Evolutionary conservation across 1,140 invertebrate species (phyloP), one percentile per base, ranked within the genome.

Genomic region (Cheumatopsyche charites): DNA sequence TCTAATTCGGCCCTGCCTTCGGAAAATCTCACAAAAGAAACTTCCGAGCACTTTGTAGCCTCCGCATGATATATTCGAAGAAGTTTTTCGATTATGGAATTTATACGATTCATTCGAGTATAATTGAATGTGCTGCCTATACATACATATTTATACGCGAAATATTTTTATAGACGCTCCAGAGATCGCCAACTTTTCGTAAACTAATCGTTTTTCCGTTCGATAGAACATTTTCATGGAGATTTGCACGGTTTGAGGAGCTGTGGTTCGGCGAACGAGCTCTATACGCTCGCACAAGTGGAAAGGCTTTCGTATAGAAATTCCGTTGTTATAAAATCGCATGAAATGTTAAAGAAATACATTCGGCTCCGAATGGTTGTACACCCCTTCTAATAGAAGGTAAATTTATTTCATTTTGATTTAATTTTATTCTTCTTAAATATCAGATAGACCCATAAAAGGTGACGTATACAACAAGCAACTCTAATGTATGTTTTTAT

Each of bases 281-380:
- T 36, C 29, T 36, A 36, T 36, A 36, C 29, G 29, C 23, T 61
- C 15, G 63, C n/a, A 29, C 12, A 42, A 66, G 63, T 47, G 19
- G 43, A 47, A 66, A 43, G 29, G 42, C 41, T 66, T 66, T 66
- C 63, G 23, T 42, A 66, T 42, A 45, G 43, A 66, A 66, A 66
- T 23, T 47, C 63, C 29, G 29, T 36, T 66, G 43, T 66, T 55
- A 68, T 68, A 68, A 68, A 68, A 55, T 68, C 66, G 45, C 66
- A 55, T 68, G 66, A 68, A 68, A 68, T 55, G 66, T 58, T 58
- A 68, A 68, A 68, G 66, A 55, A 68, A 55, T 55, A 68, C 63
- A 66, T 66, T 66, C 63, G 13, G n/a, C 55, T 15, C 23, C 29
- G 6, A 65, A 12, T 11, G 12, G 17, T 5, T 13, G 66, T 68